Evolutionary conservation across 2,888 invertebrate genomes (phyloP).

Genomic region (Drosophila koepferae): DNA sequence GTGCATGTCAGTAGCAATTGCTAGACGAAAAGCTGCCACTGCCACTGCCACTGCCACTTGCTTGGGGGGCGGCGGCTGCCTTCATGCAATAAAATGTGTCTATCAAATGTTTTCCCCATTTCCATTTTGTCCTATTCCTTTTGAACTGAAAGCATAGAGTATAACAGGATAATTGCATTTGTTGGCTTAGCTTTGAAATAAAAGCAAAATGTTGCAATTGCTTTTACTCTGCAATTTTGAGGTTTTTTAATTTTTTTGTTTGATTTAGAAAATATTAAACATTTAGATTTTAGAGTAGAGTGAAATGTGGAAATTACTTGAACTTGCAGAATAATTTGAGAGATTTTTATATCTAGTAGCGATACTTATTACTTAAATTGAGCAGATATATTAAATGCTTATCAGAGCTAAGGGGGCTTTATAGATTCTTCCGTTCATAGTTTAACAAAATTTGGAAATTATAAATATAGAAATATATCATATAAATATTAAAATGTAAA

Average conservation of each 20-base stretch:
- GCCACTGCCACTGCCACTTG: slow-evolving; percentile 24
- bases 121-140: slow-evolving; percentile 44
- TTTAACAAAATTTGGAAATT: background rate
- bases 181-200: slow-evolving; percentile 7
- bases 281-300: background rate
- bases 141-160: slow-evolving; percentile 17
- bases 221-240: slow-evolving; percentile 5
- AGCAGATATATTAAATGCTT: background rate
- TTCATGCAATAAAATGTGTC: slow-evolving; percentile 76
- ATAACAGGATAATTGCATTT: slow-evolving; percentile 15
- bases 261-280: background rate
- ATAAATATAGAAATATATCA: too few species aligned
- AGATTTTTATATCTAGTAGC: background rate
- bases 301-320: too few species aligned
- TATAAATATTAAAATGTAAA: too few species aligned
- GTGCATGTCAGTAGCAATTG: slow-evolving; percentile 52
- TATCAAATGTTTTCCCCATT: slow-evolving; percentile 64
- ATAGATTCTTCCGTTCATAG: background rate
- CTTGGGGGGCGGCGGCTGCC: slow-evolving; percentile 49
- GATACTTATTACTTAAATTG: background rate
- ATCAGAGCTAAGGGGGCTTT: background rate
- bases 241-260: background rate
- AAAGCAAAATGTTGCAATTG: slow-evolving; percentile 2
- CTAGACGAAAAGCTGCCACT: slow-evolving; percentile 27
- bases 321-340: background rate